Base-by-base conservation (phyloP, 2,113 vertebrate genomes). In the Passer domesticus region DNA sequence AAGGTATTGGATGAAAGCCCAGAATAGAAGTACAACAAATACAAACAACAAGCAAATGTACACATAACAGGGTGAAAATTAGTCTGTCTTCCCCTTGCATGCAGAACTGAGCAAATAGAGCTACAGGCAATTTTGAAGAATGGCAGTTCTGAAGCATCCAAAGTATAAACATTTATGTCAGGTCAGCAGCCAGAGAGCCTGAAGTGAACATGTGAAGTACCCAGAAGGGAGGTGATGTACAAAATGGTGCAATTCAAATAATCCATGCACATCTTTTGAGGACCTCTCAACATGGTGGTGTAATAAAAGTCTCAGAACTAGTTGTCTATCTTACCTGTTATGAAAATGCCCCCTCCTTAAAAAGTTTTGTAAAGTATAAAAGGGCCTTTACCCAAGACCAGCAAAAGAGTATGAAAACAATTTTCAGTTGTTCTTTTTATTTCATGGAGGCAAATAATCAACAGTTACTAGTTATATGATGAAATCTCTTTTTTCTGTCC, bases 1-100 rank as follows among this genome's bases (percentile, higher is more conserved):
- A 93, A 92, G 16, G 19, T 92, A 75, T 91, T 95, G 90, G 93
- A 93, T 80, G 88, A 90, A 86, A 95, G 90, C 97, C 91, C 96
- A 93, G 95, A 96, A 91, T 49, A 77, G 78, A 69, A 94, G 18
- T 64, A 83, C 64, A 94, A 56, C 87, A 94, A 96, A 96, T 84
- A 94, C 58, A 96, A 94, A 86, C 87, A 94, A 73, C 59, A 52
- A 87, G 74, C 62, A 90, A 94, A 94, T 68, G 41, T 87, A 89
- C 87, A 90, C 69, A 92, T 83, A 95, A 63, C 68, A 85, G 74
- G 60, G 67, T 92, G 76, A 89, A 94, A 95, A 96, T 64, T 79
- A 70, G 37, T 60, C 82, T 3, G 9, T 89, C 62, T 39, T 95
- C n/a, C 35, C 24, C 50, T 77, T 59, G 14, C 21, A 28, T 64